Percentiles rank a stretch among this genome's conserved stretches.
phyloP scores from a whole-genome alignment of 2,888 invertebrate genomes.

The Myopa testacea region DNA sequence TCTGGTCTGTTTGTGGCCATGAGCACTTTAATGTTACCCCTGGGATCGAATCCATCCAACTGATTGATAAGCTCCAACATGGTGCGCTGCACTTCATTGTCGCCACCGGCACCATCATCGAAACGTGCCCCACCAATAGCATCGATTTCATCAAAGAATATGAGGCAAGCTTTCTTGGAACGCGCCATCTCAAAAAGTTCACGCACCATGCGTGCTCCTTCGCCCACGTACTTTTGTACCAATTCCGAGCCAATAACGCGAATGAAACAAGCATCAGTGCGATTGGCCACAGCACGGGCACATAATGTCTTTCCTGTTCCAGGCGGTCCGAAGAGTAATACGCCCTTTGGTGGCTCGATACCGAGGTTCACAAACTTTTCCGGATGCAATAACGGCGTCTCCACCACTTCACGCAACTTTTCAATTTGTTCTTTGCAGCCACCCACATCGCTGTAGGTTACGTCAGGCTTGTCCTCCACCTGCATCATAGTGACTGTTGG shows the following conservation, averaged over 20 bases:
- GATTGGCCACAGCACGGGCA: constrained; percentile 97
- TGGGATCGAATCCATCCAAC: constrained; percentile 97
- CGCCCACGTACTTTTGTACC: constrained; percentile 92
- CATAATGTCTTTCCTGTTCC: constrained; percentile 99
- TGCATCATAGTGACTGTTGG: constrained; percentile 99
- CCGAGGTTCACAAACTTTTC: constrained; percentile 99
- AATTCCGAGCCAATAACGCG: constrained; percentile 95
- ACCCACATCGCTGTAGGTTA: constrained; percentile 99
- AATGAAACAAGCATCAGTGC: constrained; percentile 99
- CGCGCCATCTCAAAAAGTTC: constrained; percentile 99
- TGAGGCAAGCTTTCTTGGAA: constrained; percentile 98
- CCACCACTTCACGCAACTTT: constrained; percentile 97
- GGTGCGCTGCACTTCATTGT: constrained; percentile 97
- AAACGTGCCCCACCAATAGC: constrained; percentile 98
- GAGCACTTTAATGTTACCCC: constrained; percentile 96
- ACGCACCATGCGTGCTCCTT: constrained; percentile 99
- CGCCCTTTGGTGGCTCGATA: constrained; percentile 99
- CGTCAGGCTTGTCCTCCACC: constrained; percentile 99
- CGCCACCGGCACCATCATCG: constrained; percentile 99
- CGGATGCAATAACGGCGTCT: constrained; percentile 93
- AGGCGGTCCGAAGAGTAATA: constrained; percentile 96
- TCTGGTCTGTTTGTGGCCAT: constrained; percentile 99
- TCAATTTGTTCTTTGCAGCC: constrained; percentile 99
- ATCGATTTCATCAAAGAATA: constrained; percentile 99
- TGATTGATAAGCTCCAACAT: constrained; percentile 99